These are phyloP conservation scores for Karalla daura DNA, from an alignment of 2,797 vertebrate species.

Conservation along the genomic window DNA sequence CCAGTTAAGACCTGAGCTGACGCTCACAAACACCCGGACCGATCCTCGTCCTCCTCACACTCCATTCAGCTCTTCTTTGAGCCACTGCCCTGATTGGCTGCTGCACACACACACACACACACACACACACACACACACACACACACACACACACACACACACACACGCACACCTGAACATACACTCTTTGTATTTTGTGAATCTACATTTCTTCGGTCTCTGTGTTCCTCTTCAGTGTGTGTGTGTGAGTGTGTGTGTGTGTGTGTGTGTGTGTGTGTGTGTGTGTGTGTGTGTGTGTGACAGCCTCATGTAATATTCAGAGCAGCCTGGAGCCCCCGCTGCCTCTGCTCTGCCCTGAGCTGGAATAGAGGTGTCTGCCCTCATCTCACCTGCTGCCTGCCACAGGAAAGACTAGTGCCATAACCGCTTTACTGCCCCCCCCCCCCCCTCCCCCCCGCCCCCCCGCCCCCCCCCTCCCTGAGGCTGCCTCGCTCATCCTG, in stretches of 20 bases:
- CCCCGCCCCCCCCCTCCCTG: slow-evolving; percentile 20
- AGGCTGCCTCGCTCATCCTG: slow-evolving; percentile 24
- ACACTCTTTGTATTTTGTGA: neutral
- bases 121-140: neutral
- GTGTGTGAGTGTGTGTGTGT: too few relatives aligned
- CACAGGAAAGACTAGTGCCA: slow-evolving; percentile 47
- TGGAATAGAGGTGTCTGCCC: slow-evolving; percentile 68
- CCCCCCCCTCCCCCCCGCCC: neutral
- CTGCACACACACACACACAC: neutral
- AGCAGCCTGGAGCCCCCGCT: slow-evolving; percentile 42
- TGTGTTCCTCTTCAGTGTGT: neutral
- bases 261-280: neutral
- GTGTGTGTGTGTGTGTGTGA: slow-evolving; percentile 25
- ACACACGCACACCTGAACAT: too few relatives aligned
- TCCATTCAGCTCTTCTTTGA: slow-evolving; percentile 27
- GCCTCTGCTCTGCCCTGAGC: slow-evolving; percentile 47
- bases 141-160: too few relatives aligned
- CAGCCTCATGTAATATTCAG: slow-evolving; percentile 77
- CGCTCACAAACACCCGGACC: slow-evolving; percentile 3
- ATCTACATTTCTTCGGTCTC: neutral
- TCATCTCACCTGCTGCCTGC: slow-evolving; percentile 59
- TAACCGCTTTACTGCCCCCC: slow-evolving; percentile 36
- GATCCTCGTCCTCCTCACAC: neutral
- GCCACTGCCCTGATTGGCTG: slow-evolving; percentile 1
- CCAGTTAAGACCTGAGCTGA: slow-evolving; percentile 39